phyloP scores from a whole-genome alignment of 2,888 invertebrate species.

The Meiosimyza decipiens region DNA sequence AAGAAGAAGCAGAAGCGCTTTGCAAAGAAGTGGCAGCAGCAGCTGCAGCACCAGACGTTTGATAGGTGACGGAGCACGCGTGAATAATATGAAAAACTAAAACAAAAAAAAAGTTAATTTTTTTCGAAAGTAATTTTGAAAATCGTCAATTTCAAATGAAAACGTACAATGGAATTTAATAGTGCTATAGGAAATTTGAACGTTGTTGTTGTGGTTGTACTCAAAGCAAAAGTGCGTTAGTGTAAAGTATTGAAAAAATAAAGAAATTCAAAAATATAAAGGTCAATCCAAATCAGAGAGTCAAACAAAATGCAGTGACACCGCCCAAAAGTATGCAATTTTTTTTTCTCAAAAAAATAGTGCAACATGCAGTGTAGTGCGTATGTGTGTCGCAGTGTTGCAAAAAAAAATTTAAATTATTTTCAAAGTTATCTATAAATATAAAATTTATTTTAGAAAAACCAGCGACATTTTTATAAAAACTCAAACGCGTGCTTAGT shows the following conservation, averaged over 20 bases:
- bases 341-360: not conserved
- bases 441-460: no score
- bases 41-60: conserved; percentile 11
- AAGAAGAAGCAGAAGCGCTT: conserved; percentile 22
- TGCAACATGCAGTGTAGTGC: conserved; percentile 8
- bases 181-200: conserved; percentile 20
- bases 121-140: conserved; percentile 13
- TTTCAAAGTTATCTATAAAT: no score
- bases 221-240: not conserved
- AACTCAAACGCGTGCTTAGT: conserved; percentile 44
- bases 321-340: conserved; percentile 49
- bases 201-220: conserved; percentile 15
- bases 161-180: conserved; percentile 39
- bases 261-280: conserved; percentile 23
- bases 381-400: not conserved
- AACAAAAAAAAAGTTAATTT: conserved; percentile 21
- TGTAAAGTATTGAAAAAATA: conserved; percentile 1
- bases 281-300: not conserved
- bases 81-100: not conserved
- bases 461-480: not conserved
- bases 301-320: conserved; percentile 36
- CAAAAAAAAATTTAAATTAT: not conserved
- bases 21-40: conserved; percentile 9
- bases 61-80: not conserved
- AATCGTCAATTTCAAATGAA: conserved; percentile 19